phyloP scores from a whole-genome alignment of 92 coral and sea anemone species.

The Paragorgia papillata region DNA sequence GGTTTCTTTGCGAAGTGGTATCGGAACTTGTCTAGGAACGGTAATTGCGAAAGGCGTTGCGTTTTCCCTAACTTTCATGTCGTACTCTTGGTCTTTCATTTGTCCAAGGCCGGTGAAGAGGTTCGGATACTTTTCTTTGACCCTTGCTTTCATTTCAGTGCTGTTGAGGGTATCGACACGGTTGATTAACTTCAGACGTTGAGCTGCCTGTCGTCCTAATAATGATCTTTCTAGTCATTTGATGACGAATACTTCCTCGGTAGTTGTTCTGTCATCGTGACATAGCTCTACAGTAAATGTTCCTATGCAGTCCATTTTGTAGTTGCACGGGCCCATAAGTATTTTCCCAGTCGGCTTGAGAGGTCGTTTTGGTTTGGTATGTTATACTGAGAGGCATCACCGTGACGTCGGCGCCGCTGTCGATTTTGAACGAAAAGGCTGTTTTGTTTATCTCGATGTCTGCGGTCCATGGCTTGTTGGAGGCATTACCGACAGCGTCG shows the following conservation, averaged over 20 bases:
- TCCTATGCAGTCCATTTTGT: slow-evolving; percentile 49
- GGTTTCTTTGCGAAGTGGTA: slow-evolving; percentile 55
- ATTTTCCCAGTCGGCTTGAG: slow-evolving; percentile 22
- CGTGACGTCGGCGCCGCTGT: slow-evolving; percentile 58
- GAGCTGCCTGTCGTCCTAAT: slow-evolving; percentile 42
- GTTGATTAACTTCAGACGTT: slow-evolving; percentile 39
- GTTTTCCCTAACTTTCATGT: slow-evolving; percentile 45
- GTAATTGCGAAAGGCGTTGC: slow-evolving; percentile 51
- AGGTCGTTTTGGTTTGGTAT: slow-evolving; percentile 29
- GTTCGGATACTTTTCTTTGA: slow-evolving; percentile 38
- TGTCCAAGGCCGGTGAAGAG: slow-evolving; percentile 55
- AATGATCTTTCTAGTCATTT: slow-evolving; percentile 57
- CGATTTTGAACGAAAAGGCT: slow-evolving; percentile 41
- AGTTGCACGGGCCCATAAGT: slow-evolving; percentile 50
- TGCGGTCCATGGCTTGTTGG: slow-evolving; percentile 27
- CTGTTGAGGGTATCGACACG: slow-evolving; percentile 18
- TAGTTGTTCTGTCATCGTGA: slow-evolving; percentile 9
- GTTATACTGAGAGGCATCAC: slow-evolving; percentile 53
- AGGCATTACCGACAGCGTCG: not conserved
- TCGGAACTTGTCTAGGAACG: slow-evolving; percentile 49
- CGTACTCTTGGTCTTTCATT: slow-evolving; percentile 37
- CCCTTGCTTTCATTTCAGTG: not conserved
- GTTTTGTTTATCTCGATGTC: slow-evolving; percentile 1
- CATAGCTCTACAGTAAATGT: slow-evolving; percentile 26
- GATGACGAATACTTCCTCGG: slow-evolving; percentile 6